Conservation (phyloP, 2,113 vertebrate genomes). For the Epinephelus moara region DNA sequence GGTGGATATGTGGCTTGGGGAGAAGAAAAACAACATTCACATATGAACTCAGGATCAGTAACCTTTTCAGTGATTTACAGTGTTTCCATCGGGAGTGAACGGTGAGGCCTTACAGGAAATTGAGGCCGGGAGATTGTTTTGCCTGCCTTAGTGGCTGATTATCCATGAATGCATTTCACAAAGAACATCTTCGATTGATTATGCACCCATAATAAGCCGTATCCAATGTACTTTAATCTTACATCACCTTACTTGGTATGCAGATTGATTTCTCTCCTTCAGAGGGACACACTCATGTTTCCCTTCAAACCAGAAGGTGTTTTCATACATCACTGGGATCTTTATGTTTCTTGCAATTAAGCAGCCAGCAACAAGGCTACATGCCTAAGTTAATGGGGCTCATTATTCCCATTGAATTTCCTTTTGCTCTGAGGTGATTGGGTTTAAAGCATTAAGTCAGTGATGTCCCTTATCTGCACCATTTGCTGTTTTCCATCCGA, state of each 20-base stretch:
- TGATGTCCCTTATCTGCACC: constrained; percentile 38
- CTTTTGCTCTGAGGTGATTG: constrained; percentile 11
- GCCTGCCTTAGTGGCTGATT: background rate
- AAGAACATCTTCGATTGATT: background rate
- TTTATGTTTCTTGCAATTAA: constrained; percentile 1
- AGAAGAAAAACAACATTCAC: constrained; percentile 3
- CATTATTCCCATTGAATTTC: constrained; percentile 36
- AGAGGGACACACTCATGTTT: background rate
- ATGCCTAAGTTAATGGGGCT: background rate
- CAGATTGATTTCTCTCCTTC: background rate
- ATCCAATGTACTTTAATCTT: background rate
- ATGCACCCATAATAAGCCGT: background rate
- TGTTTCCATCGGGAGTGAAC: constrained; percentile 8
- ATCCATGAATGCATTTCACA: background rate
- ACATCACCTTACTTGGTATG: background rate
- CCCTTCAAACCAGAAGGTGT: background rate
- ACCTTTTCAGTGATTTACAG: constrained; percentile 26
- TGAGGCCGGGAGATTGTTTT: background rate
- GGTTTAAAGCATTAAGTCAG: constrained; percentile 54
- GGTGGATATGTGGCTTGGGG: constrained; percentile 2
- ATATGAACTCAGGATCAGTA: constrained; percentile 9
- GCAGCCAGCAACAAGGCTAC: background rate
- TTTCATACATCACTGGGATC: constrained; percentile 4
- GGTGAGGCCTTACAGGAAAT: constrained; percentile 7
- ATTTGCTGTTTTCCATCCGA: constrained; percentile 37